Evolutionary conservation across 2,797 vertebrate species (phyloP), one percentile per base, ranked within the genome.

Genomic region (Phaenicophaeus curvirostris): DNA sequence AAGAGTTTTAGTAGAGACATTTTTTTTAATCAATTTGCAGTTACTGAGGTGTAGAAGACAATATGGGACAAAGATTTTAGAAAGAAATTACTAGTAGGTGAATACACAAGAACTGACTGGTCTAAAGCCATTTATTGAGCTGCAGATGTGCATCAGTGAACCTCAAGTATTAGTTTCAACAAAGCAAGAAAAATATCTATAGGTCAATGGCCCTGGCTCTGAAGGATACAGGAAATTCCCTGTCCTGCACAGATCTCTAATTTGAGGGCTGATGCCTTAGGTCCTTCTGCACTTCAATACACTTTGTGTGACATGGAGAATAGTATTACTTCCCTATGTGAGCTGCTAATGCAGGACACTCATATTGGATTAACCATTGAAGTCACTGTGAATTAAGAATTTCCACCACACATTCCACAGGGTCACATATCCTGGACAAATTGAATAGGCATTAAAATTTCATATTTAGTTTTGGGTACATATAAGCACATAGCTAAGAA

Each of bases 31-130:
- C 74, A 72, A 63, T 96, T 79, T 73, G 61, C 39, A 85, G 87
- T 62, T 76, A 85, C 39, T 85, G 71, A 93, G 20, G 75, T 85
- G 53, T 74, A 87, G 63, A 89, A 89, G 67, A 85, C 42, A 71
- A 67, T 63, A 82, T 10, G 37, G 59, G 33, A 62, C 67, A 87
- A 53, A 28, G 89, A 90, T 82, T 94, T 82, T 13, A 76, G 59
- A 79, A 85, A 76, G 55, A 89, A 90, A 87, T 89, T 90, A 73
- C 33, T 57, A 50, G 23, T 35, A 82, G 46, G 15, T 13, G 74
- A 82, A 85, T 84, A 66, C 1, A 0, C 27, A 76, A 73, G 59
- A 89, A 94, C 0, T 53, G 89, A 42, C 31, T 57, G 67, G 30
- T 8, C 9, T 44, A 90, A 69, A 87, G n/a, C 17, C 44, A 35